Evolutionary conservation across 2,797 vertebrate species (phyloP), one percentile per base, ranked within the genome.

Genomic region (Kryptopterus vitreolus): DNA sequence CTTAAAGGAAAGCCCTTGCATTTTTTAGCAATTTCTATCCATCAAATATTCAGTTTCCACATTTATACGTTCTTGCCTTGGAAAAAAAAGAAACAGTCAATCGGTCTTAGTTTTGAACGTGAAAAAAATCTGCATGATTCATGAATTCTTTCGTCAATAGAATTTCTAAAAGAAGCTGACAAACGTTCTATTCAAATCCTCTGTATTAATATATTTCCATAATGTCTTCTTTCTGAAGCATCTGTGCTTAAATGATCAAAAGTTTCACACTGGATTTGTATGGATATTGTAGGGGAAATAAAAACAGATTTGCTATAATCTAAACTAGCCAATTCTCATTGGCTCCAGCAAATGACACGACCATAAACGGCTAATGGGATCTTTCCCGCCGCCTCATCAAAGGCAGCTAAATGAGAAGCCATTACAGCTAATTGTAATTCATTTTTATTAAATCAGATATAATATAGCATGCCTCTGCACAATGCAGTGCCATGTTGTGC

Each of bases 371-470:
- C 18, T 43, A 38, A 58, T 74, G 24, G 16, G 55, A 53, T 57
- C 20, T 73, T 73, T 18, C 10, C 33, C 1, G 7, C 48, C 29
- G 24, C 52, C 18, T 73, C 50, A 26, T 59, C 58, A 59, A 9
- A 74, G 33, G n/a, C n/a, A 22, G n/a, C 48, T 12, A 75, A 61
- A 59, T 12, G 16, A 75, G 38, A 61, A 73, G 73, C 35, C 57
- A 43, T 26, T 75, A 43, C 46, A 61, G 73, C 55, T 48, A 75
- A 75, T 46, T 75, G 73, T 61, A 75, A 61, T 75, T 61, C 9
- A 61, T 48, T 75, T 31, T 57, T 4, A 38, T 72, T n/a, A 46
- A 61, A 29, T 75, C 9, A 75, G 55, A 46, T 10, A 6, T 75
- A 46, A 61, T 26, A 43, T 61, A 59, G 16, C 73, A 75, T 61